Evolutionary conservation across 2,113 vertebrate species (phyloP), one percentile per base, ranked within the genome.

Genomic region (Catharus fuscescens): DNA sequence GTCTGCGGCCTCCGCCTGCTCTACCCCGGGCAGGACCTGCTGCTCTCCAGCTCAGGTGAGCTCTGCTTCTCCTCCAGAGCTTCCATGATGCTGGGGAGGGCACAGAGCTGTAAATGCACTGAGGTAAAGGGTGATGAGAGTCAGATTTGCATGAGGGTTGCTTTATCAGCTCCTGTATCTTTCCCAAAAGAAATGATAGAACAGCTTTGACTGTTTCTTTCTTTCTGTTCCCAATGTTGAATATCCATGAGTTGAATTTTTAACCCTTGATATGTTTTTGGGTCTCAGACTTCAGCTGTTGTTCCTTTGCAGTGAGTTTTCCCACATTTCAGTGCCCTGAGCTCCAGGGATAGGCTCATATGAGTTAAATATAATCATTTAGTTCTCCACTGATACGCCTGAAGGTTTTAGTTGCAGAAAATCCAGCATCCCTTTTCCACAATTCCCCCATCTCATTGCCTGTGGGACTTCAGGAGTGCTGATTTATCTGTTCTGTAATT

Each of bases 1-100:
- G 80, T 98, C 31, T 98, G 97, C 65, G 97, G 98, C 34, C 94
- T 98, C 47, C 92, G 93, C 72, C 96, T 98, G 60, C 97, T 98
- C 61, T 98, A 97, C 53, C 97, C 97, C 9, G 61, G 90, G 8
- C 80, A 76, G 32, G 26, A 83, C 5, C 15, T 96, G 76, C 95
- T 98, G 92, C 94, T 80, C 36, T 91, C 94, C 6, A 93, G 87
- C 65, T 88, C 95, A 96, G 97, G 98, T 98, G 97, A 86, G 91
- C 45, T 42, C 81, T 77, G 21, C 69, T 81, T 15, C 82, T 64
- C 82, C 80, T 74, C 44, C 52, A 21, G 7, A 28, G 56, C 29
- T 53, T 24, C 59, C 29, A 5, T 9, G 13, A 0, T 44, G 9
- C 42, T 36, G 25, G 62, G 34, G 38, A 53, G 28, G 59, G 78